These are phyloP conservation scores for Thalassoma bifasciatum DNA, from an alignment of 2,113 vertebrate species.

Conservation along the genomic window DNA sequence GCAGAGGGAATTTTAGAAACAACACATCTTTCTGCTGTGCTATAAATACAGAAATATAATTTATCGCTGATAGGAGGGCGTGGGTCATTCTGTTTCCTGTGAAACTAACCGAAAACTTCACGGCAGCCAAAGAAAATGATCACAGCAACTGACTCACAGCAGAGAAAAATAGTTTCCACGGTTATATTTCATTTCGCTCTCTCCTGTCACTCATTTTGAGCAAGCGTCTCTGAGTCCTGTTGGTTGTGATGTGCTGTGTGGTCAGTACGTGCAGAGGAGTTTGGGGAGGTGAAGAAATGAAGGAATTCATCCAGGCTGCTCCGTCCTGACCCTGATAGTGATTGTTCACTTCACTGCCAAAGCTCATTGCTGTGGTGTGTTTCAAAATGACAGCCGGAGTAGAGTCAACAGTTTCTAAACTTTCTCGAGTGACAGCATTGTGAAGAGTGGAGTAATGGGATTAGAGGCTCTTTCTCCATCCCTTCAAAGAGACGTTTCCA, in stretches of 20 bases:
- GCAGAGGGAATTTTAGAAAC: constrained; percentile 14
- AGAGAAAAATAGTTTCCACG: constrained; percentile 55
- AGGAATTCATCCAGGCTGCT: constrained; percentile 60
- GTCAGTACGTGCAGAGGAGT: constrained; percentile 13
- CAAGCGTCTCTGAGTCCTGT: background rate
- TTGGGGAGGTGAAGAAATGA: constrained; percentile 25
- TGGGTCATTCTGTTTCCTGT: constrained; percentile 66
- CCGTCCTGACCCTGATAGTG: constrained; percentile 56
- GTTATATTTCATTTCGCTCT: constrained; percentile 56
- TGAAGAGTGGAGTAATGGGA: constrained; percentile 66
- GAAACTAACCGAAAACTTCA: constrained; percentile 48
- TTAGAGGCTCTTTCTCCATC: constrained; percentile 49
- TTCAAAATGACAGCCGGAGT: constrained; percentile 37
- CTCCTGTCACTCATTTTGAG: constrained; percentile 46
- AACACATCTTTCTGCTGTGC: constrained; percentile 10
- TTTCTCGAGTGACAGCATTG: constrained; percentile 62
- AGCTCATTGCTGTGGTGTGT: constrained; percentile 11
- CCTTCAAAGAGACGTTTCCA: constrained; percentile 70
- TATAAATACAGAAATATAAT: constrained; percentile 43
- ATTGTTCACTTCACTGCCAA: constrained; percentile 60
- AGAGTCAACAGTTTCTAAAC: constrained; percentile 55
- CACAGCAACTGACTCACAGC: constrained; percentile 37
- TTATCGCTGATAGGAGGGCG: constrained; percentile 54
- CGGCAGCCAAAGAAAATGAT: constrained; percentile 68
- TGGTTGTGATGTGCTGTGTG: constrained; percentile 23